Evolutionary conservation across 2,888 invertebrate species (phyloP), one percentile per base, ranked within the genome.

Genomic region (Philereme transversata): DNA sequence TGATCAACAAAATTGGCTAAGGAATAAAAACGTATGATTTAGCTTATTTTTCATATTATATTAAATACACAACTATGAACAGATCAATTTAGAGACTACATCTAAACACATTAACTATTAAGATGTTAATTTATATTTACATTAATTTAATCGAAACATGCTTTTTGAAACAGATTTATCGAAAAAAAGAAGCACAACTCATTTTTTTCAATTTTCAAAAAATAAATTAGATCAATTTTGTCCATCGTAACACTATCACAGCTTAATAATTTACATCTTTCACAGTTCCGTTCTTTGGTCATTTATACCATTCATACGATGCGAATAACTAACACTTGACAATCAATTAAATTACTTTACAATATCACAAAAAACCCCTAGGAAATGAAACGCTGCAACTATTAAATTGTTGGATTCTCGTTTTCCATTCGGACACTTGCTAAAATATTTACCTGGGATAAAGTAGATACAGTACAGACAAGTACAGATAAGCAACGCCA

Each of bases 261-360:
- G 90, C 83, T 88, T 84, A 84, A 81, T 81, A 80, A 83, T 87
- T 83, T 87, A 88, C 80, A 84, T 74, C 83, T 69, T 74, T 84
- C 80, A 83, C 82, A 82, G 75, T 82, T 76, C 77, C 71, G 73
- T 81, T 80, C 71, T 78, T 87, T 88, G 87, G 87, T 88, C 87
- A 74, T 78, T 82, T 77, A 59, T 61, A 56, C 64, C 60, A 60
- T 53, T 60, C 52, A 56, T 56, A 53, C 59, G 45, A 56, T 34
- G 45, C 57, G 57, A 35, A n/a, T n/a, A n/a, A n/a, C n/a, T n/a
- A n/a, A n/a, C n/a, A n/a, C n/a, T 22, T 22, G 22, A 22, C 22
- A 22, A 22, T 22, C 22, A 22, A 3, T 22, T 22, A 22, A 3
- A 22, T 22, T 22, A 22, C 22, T 2, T 22, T 2, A 22, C 22